Evolutionary conservation across 2,113 vertebrate species (phyloP).

Genomic region (Grus americana): DNA sequence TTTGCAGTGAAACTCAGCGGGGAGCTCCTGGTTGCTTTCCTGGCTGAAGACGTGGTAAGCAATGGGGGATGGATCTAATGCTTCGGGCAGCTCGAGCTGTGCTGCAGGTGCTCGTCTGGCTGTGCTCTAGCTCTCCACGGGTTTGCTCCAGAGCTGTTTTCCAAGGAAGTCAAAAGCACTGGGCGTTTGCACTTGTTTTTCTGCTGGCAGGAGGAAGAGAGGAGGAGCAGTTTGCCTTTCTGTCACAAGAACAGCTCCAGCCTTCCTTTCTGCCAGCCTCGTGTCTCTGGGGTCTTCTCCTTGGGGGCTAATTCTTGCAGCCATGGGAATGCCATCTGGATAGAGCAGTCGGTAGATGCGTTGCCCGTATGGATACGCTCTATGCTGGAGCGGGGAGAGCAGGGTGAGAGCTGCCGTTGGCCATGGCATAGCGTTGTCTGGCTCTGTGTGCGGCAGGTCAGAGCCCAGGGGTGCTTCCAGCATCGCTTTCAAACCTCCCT

Average conservation of each 20-base stretch:
- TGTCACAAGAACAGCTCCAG: neutral
- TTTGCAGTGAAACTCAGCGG: neutral
- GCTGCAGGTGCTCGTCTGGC: neutral
- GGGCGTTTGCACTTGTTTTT: neutral
- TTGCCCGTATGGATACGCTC: neutral
- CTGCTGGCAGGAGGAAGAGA: constrained; percentile 25
- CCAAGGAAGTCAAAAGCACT: neutral
- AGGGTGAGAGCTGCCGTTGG: neutral
- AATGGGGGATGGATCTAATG: rapidly evolving
- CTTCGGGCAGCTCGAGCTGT: neutral
- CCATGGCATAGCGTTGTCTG: rapidly evolving
- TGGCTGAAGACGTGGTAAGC: neutral
- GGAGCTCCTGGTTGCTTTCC: neutral
- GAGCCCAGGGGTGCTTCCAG: neutral
- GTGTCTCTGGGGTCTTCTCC: neutral
- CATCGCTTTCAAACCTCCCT: neutral
- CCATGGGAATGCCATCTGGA: neutral
- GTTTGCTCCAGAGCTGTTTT: neutral
- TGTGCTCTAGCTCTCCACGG: rapidly evolving
- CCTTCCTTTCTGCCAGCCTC: neutral
- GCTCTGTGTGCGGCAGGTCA: rapidly evolving
- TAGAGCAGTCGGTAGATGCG: neutral
- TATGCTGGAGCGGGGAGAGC: neutral
- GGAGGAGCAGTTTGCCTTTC: neutral
- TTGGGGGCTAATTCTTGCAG: neutral